Evolutionary conservation across 1,140 invertebrate species (phyloP).

Genomic region (Cryptotermes secundus): DNA sequence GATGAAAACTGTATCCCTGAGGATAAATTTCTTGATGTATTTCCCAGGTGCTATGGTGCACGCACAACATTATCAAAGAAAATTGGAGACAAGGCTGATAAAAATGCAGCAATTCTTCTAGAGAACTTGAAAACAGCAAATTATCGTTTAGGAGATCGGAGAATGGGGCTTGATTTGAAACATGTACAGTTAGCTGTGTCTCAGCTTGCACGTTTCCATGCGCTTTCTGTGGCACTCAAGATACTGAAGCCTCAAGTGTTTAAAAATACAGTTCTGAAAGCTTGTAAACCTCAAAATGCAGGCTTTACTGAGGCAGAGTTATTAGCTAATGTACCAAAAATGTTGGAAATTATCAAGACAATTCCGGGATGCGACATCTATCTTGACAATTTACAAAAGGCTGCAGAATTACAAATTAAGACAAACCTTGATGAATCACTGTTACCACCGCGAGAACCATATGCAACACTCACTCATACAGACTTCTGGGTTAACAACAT

Average conservation of each 20-base stretch:
- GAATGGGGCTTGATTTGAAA: slow-evolving; percentile 20
- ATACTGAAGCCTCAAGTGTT: slow-evolving; percentile 29
- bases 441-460: slow-evolving; percentile 28
- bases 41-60: slow-evolving; percentile 26
- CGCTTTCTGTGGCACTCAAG: slow-evolving; percentile 18
- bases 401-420: neutral
- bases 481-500: slow-evolving; percentile 36
- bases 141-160: slow-evolving; percentile 25
- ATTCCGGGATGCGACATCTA: slow-evolving; percentile 22
- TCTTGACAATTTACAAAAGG: neutral
- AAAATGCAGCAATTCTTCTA: slow-evolving; percentile 25
- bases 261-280: slow-evolving; percentile 22
- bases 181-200: slow-evolving; percentile 15
- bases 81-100: neutral
- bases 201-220: slow-evolving; percentile 30
- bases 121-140: slow-evolving; percentile 21
- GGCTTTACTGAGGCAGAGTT: neutral
- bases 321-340: neutral
- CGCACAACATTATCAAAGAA: neutral
- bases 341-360: neutral
- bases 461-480: slow-evolving; percentile 31
- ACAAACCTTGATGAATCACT: neutral
- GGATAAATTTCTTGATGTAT: slow-evolving; percentile 7
- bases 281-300: neutral
- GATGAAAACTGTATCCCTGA: slow-evolving; percentile 19